Conservation (phyloP, 23 tunicate genomes). For the Diplosoma virens region DNA sequence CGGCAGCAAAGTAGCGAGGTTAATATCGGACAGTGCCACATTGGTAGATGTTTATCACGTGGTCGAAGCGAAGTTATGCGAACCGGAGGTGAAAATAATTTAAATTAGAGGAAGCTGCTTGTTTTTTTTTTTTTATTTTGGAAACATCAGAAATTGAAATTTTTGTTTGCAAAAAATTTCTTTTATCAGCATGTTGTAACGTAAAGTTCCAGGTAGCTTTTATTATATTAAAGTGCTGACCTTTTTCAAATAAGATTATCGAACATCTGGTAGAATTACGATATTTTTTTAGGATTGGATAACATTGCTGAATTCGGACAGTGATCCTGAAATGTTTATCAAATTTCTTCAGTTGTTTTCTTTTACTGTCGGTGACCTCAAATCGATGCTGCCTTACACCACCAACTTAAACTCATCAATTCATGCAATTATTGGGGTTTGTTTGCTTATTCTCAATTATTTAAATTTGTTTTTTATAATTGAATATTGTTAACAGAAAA, state of each 20-base stretch:
- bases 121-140: no score
- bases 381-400: slow-evolving; percentile 31
- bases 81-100: slow-evolving; percentile 8
- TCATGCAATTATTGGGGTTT: slow-evolving; percentile 28
- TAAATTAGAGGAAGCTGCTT: no score
- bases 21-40: slow-evolving; percentile 10
- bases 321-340: slow-evolving; percentile 38
- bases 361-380: slow-evolving; percentile 35
- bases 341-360: slow-evolving; percentile 20
- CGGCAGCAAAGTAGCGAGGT: background rate
- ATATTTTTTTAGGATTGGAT: slow-evolving; percentile 26
- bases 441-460: background rate
- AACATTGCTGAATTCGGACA: slow-evolving; percentile 39
- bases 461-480: background rate
- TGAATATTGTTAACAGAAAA: background rate
- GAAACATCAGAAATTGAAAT: no score
- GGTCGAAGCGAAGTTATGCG: slow-evolving; percentile 6
- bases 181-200: no score
- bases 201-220: no score
- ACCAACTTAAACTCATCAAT: slow-evolving; percentile 34
- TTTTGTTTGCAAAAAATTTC: no score
- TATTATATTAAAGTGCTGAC: no score
- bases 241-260: no score
- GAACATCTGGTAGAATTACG: background rate
- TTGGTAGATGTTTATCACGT: slow-evolving; percentile 28